Percentiles rank a stretch among this genome's conserved stretches.
phyloP scores from a whole-genome alignment of 1,140 invertebrate species.

The Vollenhovia emeryi region DNA sequence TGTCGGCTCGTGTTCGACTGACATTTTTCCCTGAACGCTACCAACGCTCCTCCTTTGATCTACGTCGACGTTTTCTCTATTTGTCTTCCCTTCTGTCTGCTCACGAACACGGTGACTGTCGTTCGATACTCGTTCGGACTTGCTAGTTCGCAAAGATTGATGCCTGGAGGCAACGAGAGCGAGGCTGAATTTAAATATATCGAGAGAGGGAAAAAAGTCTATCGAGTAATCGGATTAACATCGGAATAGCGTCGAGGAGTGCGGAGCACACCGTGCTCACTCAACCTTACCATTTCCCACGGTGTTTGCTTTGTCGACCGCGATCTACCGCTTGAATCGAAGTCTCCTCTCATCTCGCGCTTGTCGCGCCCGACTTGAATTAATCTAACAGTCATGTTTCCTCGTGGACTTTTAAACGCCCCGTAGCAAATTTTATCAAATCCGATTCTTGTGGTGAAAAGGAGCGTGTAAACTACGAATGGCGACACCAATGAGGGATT shows the following conservation, averaged over 20 bases:
- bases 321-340: conserved; percentile 54
- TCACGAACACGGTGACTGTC: background rate
- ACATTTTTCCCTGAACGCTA: background rate
- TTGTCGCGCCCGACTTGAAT: background rate
- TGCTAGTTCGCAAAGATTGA: background rate
- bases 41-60: background rate
- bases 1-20: background rate
- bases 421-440: background rate
- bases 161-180: background rate
- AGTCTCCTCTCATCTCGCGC: conserved; percentile 34
- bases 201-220: background rate
- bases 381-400: background rate
- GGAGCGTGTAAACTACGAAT: background rate
- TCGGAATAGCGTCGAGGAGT: conserved; percentile 17
- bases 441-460: background rate
- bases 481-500: background rate
- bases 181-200: background rate
- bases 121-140: background rate
- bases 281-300: conserved; percentile 81
- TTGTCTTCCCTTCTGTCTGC: background rate
- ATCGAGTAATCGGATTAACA: conserved; percentile 44
- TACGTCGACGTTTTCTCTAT: background rate
- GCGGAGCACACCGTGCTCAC: conserved; percentile 64
- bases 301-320: conserved; percentile 82
- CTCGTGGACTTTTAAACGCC: background rate